Evolutionary conservation across 1,140 invertebrate species (phyloP), one percentile per base, ranked within the genome.

Genomic region (Habropoda laboriosa): DNA sequence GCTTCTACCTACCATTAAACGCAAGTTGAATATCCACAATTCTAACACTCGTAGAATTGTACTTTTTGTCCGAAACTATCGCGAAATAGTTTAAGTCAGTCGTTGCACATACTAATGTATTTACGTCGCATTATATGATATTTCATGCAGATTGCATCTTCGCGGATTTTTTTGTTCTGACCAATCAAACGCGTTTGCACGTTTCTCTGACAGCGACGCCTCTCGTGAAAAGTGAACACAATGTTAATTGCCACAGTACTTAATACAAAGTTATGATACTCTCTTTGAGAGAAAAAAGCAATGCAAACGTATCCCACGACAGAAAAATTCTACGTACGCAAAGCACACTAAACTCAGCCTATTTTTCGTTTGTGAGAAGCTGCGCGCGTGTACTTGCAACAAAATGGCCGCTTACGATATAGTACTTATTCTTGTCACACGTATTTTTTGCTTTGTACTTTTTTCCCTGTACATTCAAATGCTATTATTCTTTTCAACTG

Each of bases 161-260:
- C 80, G 80, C 77, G 77, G 76, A 82, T 73, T 82, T 79, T 82
- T 82, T 78, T 82, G 58, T 47, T 66, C 63, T 45, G 67, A 72
- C 80, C 80, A 81, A 81, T 81, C 80, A 68, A 60, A 72, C 64
- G 57, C 79, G 74, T 70, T 53, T n/a, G 1, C 63, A 80, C 61
- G 73, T 67, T 64, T 24, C 73, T 60, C 58, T 67, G 73, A 64
- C 58, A 68, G 63, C 79, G 73, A 79, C 79, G 79, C 63, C 55
- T 67, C 38, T 47, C 24, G 47, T 27, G 13, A 18, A 55, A 24
- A 24, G n/a, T 38, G 35, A 21, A 21, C 49, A 63, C 47, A 30
- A 72, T 45, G 10, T 73, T 30, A 63, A 38, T 53, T 42, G 35
- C 13, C 38, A 21, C 13, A 13, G 16, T 49, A 49, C 42, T 18